phyloP scores from a whole-genome alignment of 2,113 vertebrate genomes.

The Halichoerus grypus region DNA sequence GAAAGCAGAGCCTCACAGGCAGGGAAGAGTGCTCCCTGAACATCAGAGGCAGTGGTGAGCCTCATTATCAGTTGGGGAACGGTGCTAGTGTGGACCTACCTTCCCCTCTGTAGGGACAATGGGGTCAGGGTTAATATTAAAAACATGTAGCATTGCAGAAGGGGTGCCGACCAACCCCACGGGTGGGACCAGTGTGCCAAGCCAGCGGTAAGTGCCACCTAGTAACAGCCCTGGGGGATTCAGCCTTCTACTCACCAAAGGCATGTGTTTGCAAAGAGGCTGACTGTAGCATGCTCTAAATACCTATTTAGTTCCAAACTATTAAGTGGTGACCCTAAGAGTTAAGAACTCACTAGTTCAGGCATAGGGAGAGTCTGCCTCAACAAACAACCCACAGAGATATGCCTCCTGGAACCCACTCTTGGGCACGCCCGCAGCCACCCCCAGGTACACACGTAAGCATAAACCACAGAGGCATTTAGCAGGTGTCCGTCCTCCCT shows the following conservation, averaged over 20 bases:
- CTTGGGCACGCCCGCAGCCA: background rate
- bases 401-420: background rate
- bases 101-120: background rate
- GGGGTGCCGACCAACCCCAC: background rate
- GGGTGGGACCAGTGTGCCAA: fast-evolving
- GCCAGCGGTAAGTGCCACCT: background rate
- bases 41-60: background rate
- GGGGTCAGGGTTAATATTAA: background rate
- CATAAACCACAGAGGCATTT: background rate
- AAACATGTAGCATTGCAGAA: background rate
- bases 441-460: background rate
- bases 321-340: background rate
- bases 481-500: background rate
- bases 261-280: background rate
- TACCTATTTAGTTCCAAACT: background rate
- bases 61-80: background rate
- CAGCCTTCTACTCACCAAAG: no score
- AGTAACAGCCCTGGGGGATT: background rate
- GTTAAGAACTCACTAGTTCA: background rate
- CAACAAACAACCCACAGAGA: background rate
- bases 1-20: background rate
- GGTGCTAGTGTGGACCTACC: background rate
- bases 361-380: background rate
- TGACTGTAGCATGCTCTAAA: background rate
- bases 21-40: background rate